Evolutionary conservation across 2,888 invertebrate genomes (phyloP).

Genomic region (Apocheima hispidaria): DNA sequence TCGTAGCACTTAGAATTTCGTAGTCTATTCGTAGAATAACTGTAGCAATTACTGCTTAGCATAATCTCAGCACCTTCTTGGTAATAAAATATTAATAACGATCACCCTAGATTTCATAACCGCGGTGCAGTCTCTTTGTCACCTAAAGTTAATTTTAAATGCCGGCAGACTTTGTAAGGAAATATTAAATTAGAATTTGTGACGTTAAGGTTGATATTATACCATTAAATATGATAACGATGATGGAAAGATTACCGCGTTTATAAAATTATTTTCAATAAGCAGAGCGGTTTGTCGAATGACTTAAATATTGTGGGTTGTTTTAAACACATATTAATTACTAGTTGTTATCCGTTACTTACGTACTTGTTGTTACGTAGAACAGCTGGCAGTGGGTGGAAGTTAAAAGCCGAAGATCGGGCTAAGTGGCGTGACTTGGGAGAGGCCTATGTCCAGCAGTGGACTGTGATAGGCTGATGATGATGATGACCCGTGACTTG

Average conservation of each 20-base stretch:
- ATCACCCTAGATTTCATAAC: slow-evolving; percentile 27
- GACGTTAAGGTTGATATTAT: slow-evolving; percentile 17
- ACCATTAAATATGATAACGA: slow-evolving; percentile 28
- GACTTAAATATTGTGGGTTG: neutral
- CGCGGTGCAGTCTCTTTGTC: slow-evolving; percentile 29
- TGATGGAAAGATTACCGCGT: slow-evolving; percentile 19
- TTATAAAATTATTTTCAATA: slow-evolving; percentile 17
- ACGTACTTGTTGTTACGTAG: no score
- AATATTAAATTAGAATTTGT: slow-evolving; percentile 27
- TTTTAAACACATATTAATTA: slow-evolving; percentile 1
- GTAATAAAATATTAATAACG: slow-evolving; percentile 5
- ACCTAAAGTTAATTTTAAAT: slow-evolving; percentile 41
- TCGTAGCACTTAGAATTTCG: slow-evolving; percentile 3
- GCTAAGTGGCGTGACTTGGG: no score
- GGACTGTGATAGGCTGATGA: no score
- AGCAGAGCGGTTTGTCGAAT: slow-evolving; percentile 1
- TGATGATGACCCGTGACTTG: no score
- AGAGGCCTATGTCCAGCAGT: no score
- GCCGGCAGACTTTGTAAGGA: slow-evolving; percentile 36
- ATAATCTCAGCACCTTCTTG: neutral
- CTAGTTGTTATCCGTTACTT: no score
- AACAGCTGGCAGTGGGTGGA: no score
- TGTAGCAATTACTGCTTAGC: slow-evolving; percentile 3
- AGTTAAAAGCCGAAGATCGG: no score
- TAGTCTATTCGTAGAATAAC: slow-evolving; percentile 13